Percentiles rank a stretch among this genome's conserved stretches.
phyloP scores from a whole-genome alignment of 2,888 invertebrate species.

The Imbricaverruca yamaguchii region DNA sequence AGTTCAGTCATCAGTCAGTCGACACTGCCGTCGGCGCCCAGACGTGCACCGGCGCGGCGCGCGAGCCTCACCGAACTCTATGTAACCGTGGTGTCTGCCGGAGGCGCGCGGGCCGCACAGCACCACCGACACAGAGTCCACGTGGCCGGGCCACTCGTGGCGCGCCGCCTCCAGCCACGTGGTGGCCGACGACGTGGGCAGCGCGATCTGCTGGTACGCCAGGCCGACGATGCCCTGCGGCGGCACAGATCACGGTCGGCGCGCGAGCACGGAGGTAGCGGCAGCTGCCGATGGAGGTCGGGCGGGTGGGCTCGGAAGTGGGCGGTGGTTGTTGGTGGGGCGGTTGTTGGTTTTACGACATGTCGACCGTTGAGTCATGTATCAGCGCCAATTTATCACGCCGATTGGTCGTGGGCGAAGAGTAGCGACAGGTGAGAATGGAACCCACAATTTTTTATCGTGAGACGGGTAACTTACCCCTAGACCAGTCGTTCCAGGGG shows the following conservation, averaged over 20 bases:
- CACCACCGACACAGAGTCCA: neutral
- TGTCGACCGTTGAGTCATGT: no score
- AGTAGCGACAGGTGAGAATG: no score
- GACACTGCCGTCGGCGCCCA: no score
- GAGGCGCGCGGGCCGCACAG: neutral
- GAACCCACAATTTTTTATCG: neutral
- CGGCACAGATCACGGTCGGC: neutral
- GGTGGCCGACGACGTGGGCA: conserved; percentile 41
- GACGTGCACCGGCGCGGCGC: no score
- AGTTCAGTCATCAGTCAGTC: no score
- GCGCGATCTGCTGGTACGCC: conserved; percentile 47
- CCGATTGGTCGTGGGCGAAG: no score
- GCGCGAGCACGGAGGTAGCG: neutral
- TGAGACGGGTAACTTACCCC: neutral
- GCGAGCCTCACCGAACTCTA: conserved; percentile 2
- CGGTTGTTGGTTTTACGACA: neutral
- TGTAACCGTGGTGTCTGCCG: neutral
- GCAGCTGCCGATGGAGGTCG: neutral
- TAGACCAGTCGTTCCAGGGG: no score
- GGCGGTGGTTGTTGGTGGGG: neutral
- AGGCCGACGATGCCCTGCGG: conserved; percentile 51
- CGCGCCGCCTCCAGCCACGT: conserved; percentile 42
- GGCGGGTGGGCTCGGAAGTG: neutral
- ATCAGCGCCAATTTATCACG: no score
- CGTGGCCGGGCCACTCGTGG: neutral